Conservation (phyloP, 2,888 invertebrate genomes). For the Dryadula phaetusa region DNA sequence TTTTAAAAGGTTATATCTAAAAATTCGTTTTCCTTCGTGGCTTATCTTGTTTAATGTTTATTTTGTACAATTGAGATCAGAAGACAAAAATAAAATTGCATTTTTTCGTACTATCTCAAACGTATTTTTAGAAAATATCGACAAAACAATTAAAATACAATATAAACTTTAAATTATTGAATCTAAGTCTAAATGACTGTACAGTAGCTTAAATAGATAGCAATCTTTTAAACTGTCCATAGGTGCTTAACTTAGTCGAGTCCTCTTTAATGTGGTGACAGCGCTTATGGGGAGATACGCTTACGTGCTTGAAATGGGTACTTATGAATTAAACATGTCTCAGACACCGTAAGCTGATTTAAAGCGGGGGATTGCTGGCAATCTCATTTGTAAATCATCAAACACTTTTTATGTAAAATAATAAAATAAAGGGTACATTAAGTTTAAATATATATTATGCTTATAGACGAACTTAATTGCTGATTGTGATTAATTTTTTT, state of each 20-base stretch:
- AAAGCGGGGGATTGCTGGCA: constrained; percentile 8
- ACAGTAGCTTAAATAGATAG: constrained; percentile 1
- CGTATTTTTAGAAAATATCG: neutral
- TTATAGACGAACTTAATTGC: too few relatives aligned
- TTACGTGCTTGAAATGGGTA: constrained; percentile 30
- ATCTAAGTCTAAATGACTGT: neutral
- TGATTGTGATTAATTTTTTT: too few relatives aligned
- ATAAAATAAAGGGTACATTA: neutral
- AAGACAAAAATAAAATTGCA: too few relatives aligned
- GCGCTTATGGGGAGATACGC: constrained; percentile 29
- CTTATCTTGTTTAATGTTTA: neutral
- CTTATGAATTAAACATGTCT: constrained; percentile 42
- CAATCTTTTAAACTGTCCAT: constrained; percentile 7
- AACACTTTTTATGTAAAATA: constrained; percentile 7
- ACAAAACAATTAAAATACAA: too few relatives aligned
- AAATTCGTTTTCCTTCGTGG: neutral
- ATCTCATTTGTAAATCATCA: neutral
- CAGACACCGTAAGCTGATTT: constrained; percentile 25
- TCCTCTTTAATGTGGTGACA: constrained; percentile 37
- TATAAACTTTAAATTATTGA: too few relatives aligned
- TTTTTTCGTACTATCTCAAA: too few relatives aligned
- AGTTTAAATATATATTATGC: neutral
- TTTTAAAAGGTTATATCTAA: neutral
- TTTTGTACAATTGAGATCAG: too few relatives aligned
- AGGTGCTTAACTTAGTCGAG: constrained; percentile 25